phyloP scores from a whole-genome alignment of 1,140 invertebrate species.

The Tigriopus japonicus region DNA sequence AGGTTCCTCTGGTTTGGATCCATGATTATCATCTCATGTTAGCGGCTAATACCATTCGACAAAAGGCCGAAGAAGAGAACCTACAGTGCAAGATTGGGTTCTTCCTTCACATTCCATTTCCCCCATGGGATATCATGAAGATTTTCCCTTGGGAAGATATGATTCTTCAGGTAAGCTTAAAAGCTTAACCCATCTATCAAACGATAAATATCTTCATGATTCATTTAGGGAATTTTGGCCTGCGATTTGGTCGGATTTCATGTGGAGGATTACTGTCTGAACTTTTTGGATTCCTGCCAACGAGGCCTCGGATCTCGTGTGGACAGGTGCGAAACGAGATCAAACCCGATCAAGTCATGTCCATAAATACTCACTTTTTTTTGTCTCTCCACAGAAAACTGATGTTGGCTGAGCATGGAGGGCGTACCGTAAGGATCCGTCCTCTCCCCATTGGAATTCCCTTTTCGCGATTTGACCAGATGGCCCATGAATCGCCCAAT shows the following conservation, averaged over 20 bases:
- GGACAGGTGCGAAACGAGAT: conserved; percentile 27
- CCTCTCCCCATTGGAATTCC: conserved; percentile 67
- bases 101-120: conserved; percentile 80
- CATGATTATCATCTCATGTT: conserved; percentile 83
- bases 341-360: no score
- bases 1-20: conserved; percentile 60
- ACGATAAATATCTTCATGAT: neutral
- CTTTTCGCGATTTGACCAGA: conserved; percentile 59
- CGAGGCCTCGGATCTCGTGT: conserved; percentile 65
- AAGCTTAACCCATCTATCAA: neutral
- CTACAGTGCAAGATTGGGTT: conserved; percentile 61
- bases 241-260: conserved; percentile 83
- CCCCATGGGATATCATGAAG: conserved; percentile 75
- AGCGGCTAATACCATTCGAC: conserved; percentile 66
- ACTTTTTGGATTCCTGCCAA: conserved; percentile 79
- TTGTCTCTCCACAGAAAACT: conserved; percentile 42
- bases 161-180: conserved; percentile 48
- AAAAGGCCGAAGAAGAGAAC: conserved; percentile 36
- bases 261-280: conserved; percentile 72
- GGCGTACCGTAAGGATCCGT: conserved; percentile 55
- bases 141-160: conserved; percentile 77
- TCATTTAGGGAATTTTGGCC: conserved; percentile 29
- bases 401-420: conserved; percentile 64
- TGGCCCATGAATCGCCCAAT: conserved; percentile 53
- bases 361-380: no score